Evolutionary conservation across 2,113 vertebrate genomes (phyloP).

Genomic region (Eulemur macaco): DNA sequence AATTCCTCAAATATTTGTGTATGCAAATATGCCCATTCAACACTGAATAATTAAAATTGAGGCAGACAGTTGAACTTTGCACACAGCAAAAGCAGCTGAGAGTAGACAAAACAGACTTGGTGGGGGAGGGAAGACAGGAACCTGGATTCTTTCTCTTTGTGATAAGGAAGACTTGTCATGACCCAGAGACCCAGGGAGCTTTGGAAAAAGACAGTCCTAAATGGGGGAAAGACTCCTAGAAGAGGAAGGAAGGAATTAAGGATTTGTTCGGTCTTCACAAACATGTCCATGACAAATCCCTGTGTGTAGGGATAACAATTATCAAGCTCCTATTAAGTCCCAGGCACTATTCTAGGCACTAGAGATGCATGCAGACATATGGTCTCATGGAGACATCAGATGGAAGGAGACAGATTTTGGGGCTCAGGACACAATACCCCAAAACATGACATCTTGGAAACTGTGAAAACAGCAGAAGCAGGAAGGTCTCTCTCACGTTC

Average conservation of each 20-base stretch:
- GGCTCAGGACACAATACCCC: neutral
- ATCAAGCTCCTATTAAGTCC: neutral
- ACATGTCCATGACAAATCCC: neutral
- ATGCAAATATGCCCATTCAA: slow-evolving; percentile 51
- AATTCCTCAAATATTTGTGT: slow-evolving; percentile 59
- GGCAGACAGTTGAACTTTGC: neutral
- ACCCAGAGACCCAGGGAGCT: neutral
- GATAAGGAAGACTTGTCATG: neutral
- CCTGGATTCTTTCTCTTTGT: neutral
- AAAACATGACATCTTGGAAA: neutral
- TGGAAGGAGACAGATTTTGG: neutral
- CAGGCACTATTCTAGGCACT: neutral
- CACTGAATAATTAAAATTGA: slow-evolving; percentile 56
- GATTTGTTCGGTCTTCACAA: neutral
- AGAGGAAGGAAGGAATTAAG: neutral
- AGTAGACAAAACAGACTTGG: neutral
- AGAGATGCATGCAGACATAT: neutral
- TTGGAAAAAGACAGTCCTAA: neutral
- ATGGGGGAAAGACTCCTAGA: neutral
- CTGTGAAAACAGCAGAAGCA: neutral
- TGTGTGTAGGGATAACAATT: neutral
- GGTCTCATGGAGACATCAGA: neutral
- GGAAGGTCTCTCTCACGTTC: neutral
- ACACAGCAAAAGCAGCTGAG: neutral
- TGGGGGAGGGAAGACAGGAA: neutral